Conservation (phyloP, 2,888 invertebrate species). For the Microdon myrmicae region DNA sequence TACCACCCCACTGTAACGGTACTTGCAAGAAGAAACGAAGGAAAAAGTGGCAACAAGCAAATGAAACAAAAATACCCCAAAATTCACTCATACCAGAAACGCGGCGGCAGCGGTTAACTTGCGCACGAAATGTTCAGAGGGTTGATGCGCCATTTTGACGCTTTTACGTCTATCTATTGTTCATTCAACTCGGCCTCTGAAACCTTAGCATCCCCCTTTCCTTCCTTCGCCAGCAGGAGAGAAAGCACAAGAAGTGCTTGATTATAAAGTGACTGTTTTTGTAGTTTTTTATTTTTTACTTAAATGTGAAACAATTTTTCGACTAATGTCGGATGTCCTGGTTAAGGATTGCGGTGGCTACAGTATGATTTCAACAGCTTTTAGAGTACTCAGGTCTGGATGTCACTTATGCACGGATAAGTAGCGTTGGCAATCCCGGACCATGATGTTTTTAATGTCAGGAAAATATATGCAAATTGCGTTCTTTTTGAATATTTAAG, state of each 20-base stretch:
- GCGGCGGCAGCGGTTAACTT: constrained; percentile 45
- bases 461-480: constrained; percentile 67
- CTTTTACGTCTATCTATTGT: constrained; percentile 39
- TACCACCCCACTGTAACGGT: constrained; percentile 3
- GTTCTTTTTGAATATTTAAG: constrained; percentile 67
- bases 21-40: constrained; percentile 1
- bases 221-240: too few species aligned
- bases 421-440: constrained; percentile 3
- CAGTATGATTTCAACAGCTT: constrained; percentile 37
- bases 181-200: constrained; percentile 24
- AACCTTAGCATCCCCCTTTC: constrained; percentile 9
- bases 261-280: too few species aligned
- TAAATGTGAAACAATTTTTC: constrained; percentile 48
- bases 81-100: constrained; percentile 30
- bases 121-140: constrained; percentile 46
- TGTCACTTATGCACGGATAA: constrained; percentile 43
- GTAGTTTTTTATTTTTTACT: too few species aligned
- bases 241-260: too few species aligned
- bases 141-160: constrained; percentile 51
- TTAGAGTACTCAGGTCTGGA: constrained; percentile 47
- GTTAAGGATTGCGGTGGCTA: constrained; percentile 30
- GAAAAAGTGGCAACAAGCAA: not conserved
- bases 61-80: too few species aligned
- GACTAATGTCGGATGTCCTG: constrained; percentile 32
- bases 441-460: constrained; percentile 61